phyloP scores from a whole-genome alignment of 1,140 invertebrate genomes.

The Drosophila rhopaloa region DNA sequence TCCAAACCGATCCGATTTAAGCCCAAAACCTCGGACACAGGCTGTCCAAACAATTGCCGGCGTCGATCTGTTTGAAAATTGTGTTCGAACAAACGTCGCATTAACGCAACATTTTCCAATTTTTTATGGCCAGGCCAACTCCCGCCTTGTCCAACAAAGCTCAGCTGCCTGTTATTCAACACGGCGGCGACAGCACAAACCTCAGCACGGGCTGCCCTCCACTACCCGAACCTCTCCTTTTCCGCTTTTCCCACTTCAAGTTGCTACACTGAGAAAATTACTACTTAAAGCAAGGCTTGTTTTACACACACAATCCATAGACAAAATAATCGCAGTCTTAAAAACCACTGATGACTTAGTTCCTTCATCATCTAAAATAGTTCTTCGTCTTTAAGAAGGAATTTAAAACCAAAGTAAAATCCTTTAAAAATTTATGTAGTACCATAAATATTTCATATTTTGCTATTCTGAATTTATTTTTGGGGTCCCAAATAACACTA shows the following conservation, averaged over 20 bases:
- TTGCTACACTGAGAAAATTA: background rate
- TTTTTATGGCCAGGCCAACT: conserved; percentile 64
- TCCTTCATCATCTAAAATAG: too few relatives aligned
- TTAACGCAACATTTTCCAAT: conserved; percentile 81
- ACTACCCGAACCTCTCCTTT: conserved; percentile 1
- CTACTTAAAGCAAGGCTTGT: too few relatives aligned
- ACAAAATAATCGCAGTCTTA: background rate
- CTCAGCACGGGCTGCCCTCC: conserved; percentile 7
- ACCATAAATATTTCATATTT: too few relatives aligned
- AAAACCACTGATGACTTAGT: too few relatives aligned
- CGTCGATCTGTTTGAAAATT: conserved; percentile 81
- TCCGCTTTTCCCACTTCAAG: conserved; percentile 25
- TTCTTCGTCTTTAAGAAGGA: too few relatives aligned
- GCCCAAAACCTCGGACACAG: conserved; percentile 37
- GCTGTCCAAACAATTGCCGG: conserved; percentile 79
- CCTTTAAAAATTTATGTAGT: too few relatives aligned
- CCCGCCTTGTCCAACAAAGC: conserved; percentile 47
- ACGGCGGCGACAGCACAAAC: conserved; percentile 50
- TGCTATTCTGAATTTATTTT: too few relatives aligned
- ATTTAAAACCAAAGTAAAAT: too few relatives aligned
- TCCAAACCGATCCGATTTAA: conserved; percentile 8
- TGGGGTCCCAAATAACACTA: too few relatives aligned
- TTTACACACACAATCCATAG: too few relatives aligned
- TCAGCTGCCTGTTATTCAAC: conserved; percentile 81
- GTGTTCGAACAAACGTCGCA: conserved; percentile 81